Percentiles rank a stretch among this genome's conserved stretches.
Evolutionary conservation across 2,888 invertebrate species (phyloP).

Genomic region (Latrodectus elegans): DNA sequence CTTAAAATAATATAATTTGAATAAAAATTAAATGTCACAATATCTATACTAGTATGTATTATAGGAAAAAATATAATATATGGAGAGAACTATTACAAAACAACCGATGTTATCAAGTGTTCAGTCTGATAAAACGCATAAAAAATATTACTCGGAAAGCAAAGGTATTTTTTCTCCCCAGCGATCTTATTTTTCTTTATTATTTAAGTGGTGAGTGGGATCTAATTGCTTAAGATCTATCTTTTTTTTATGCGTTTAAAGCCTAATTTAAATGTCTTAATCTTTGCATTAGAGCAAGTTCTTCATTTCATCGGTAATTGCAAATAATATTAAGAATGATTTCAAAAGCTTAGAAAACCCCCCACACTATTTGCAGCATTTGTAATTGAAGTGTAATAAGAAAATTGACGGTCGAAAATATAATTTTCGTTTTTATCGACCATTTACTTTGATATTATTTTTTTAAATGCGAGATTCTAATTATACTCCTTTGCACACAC

Average conservation of each 20-base stretch:
- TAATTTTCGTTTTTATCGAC: neutral
- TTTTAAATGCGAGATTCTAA: neutral
- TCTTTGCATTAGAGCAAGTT: neutral
- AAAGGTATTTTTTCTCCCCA: neutral
- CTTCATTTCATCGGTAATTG: neutral
- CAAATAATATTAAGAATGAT: constrained; percentile 1
- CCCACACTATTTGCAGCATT: neutral
- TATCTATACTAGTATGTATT: too few relatives aligned
- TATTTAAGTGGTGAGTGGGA: neutral
- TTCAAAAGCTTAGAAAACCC: neutral
- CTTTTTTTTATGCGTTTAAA: neutral
- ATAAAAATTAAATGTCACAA: too few relatives aligned
- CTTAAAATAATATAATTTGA: too few relatives aligned
- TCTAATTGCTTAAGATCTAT: neutral
- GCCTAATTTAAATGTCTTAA: neutral
- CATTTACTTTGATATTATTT: neutral
- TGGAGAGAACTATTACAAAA: too few relatives aligned
- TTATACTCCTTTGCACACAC: neutral
- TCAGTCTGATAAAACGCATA: neutral
- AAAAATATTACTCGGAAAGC: neutral
- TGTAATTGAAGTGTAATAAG: constrained; percentile 1
- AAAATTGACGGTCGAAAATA: neutral
- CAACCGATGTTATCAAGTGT: too few relatives aligned
- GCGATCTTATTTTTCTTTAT: neutral
- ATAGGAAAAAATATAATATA: too few relatives aligned